Evolutionary conservation across 2,888 invertebrate genomes (phyloP).

Genomic region (Branchipolynoe longqiensis): DNA sequence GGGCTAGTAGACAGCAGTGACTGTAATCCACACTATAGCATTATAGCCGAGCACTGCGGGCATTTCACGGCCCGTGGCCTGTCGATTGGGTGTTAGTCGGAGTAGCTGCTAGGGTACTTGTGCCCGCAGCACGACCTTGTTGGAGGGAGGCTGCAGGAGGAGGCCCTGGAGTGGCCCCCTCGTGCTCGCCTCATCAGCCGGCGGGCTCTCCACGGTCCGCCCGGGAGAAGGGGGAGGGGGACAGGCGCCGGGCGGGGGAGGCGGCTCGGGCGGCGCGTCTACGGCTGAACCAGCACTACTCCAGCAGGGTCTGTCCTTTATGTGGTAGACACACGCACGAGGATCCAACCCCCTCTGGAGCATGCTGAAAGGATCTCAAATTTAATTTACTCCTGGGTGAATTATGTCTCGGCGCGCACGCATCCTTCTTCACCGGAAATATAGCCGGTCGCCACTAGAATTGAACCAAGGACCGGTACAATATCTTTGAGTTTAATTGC

Average conservation of each 20-base stretch:
- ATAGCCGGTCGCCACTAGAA: too few species aligned
- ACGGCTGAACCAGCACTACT: too few species aligned
- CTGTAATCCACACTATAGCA: conserved; percentile 45
- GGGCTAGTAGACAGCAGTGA: not conserved
- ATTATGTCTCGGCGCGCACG: too few species aligned
- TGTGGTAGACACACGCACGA: too few species aligned
- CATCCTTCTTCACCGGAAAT: too few species aligned
- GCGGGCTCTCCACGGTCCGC: conserved; percentile 3
- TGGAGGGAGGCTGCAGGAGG: conserved; percentile 23
- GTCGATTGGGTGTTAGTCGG: conserved; percentile 42
- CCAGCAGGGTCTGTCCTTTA: not conserved
- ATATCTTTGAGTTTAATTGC: too few species aligned
- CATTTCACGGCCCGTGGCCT: conserved; percentile 26
- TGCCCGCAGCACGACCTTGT: conserved; percentile 29
- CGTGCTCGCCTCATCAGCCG: conserved; percentile 46
- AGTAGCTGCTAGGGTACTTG: conserved; percentile 47
- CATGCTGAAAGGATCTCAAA: too few species aligned
- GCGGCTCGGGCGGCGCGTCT: not conserved
- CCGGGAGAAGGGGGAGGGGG: conserved; percentile 13
- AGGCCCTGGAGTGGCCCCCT: conserved; percentile 42
- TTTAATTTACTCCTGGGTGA: too few species aligned
- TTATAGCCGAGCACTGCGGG: conserved; percentile 30
- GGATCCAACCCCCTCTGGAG: too few species aligned
- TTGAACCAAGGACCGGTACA: too few species aligned
- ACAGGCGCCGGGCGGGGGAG: not conserved